These are phyloP conservation scores for Phoxinus dragarum DNA, from an alignment of 2,797 vertebrate species.

Conservation along the genomic window DNA sequence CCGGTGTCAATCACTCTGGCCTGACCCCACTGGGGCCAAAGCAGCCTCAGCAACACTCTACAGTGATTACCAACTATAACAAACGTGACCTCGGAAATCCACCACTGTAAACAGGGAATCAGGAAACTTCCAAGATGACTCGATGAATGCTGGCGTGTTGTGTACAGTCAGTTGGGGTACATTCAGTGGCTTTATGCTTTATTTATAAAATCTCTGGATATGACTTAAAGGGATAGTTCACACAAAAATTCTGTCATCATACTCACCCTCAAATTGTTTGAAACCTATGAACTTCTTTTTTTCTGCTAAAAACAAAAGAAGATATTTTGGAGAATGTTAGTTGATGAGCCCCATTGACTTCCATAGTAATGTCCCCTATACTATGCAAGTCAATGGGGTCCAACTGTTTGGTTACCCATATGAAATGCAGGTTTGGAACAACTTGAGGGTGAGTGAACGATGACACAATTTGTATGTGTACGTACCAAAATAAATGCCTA, in stretches of 20 bases:
- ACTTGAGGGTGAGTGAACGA: background rate
- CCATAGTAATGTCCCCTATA: background rate
- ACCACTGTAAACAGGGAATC: slow-evolving; percentile 16
- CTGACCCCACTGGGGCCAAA: slow-evolving; percentile 43
- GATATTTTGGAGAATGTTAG: background rate
- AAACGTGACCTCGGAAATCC: slow-evolving; percentile 15
- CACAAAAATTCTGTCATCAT: background rate
- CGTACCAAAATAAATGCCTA: background rate
- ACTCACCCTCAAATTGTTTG: background rate
- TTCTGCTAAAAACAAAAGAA: background rate
- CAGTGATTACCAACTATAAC: slow-evolving; percentile 12
- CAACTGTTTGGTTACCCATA: background rate
- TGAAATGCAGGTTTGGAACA: background rate
- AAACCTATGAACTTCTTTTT: background rate
- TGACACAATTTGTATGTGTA: background rate
- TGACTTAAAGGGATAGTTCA: background rate
- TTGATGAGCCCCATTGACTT: background rate
- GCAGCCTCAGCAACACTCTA: slow-evolving; percentile 18
- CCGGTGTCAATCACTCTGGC: slow-evolving; percentile 53
- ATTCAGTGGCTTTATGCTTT: too few species aligned
- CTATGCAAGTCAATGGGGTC: background rate
- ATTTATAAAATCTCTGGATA: background rate
- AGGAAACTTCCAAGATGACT: background rate
- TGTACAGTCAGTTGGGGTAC: background rate
- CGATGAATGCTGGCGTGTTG: background rate